Evolutionary conservation across 2,888 invertebrate species (phyloP), one percentile per base, ranked within the genome.

Genomic region (Theretra japonica): DNA sequence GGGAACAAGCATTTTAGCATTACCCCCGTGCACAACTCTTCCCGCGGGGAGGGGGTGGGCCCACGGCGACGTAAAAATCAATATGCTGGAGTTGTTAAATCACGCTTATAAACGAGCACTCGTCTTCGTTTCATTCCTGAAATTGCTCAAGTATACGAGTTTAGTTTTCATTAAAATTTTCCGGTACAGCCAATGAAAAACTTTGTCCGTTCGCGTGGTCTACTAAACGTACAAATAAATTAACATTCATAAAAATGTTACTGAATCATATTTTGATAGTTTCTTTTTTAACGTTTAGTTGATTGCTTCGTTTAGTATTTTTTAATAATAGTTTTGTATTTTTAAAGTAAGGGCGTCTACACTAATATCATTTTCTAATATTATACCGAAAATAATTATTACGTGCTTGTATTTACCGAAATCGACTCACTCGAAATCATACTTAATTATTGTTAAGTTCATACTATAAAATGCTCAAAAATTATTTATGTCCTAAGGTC

Each of bases 31-130:
- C 94, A 93, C 93, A 94, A 94, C 94, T 94, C 94, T 94, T 93
- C 94, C 93, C 93, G 93, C 90, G 92, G 90, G 87, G 88, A 86
- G 92, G 90, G 92, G 92, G 90, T 87, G 90, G 93, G 91, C 93
- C 93, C 93, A 93, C 93, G 93, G 93, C 94, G 94, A 94, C 94
- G 95, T 94, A 94, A 94, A 94, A 95, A 95, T 94, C 95, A 95
- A 95, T 95, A 95, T 96, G 96, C 96, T 96, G 96, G 96, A 96
- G 96, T 96, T 96, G 96, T 96, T 96, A 96, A 96, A 96, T 96
- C 96, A 96, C 96, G 96, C 94, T 95, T 95, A 95, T 94, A 94
- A 95, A 94, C 93, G 94, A 94, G 93, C 91, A 94, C 94, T 95
- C 95, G 95, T 95, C 95, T 95, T 95, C 94, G 91, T 94, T 94